Evolutionary conservation across 2,797 vertebrate species (phyloP).

Genomic region (Syngnathus rostellatus): DNA sequence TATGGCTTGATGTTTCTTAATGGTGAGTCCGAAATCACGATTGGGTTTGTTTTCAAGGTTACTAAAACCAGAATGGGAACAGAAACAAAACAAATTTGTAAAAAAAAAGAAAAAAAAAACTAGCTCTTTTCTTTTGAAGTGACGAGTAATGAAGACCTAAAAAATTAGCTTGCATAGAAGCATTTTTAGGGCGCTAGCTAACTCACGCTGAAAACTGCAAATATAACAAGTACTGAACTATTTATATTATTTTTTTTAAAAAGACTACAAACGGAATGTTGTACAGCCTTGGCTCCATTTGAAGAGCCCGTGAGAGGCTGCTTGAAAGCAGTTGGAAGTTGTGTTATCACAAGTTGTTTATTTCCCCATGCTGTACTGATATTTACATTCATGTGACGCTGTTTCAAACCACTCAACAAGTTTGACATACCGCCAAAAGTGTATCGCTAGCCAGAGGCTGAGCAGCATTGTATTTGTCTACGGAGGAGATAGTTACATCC

Average conservation of each 20-base stretch:
- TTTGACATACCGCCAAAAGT: not conserved
- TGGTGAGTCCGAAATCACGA: not conserved
- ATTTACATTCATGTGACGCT: not conserved
- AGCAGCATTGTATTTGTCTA: not conserved
- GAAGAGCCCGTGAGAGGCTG: not conserved
- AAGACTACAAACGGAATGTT: not conserved
- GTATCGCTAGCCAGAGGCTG: not conserved
- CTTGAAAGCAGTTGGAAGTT: not conserved
- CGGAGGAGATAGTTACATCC: not conserved
- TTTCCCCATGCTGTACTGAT: not conserved
- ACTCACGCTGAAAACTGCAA: not conserved
- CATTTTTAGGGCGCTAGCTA: not conserved
- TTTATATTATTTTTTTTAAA: not conserved
- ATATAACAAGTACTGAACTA: not conserved
- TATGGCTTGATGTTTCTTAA: not conserved
- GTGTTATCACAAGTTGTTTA: not conserved
- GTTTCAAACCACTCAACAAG: not conserved
- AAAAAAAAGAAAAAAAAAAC: no score
- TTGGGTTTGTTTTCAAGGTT: not conserved
- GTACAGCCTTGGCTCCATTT: not conserved
- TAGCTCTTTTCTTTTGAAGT: not conserved
- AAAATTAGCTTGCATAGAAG: no score
- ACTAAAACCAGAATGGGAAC: not conserved
- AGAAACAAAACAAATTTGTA: not conserved
- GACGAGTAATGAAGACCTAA: no score